Evolutionary conservation across 2,888 invertebrate genomes (phyloP).

Genomic region (Temnothorax rugatulus): DNA sequence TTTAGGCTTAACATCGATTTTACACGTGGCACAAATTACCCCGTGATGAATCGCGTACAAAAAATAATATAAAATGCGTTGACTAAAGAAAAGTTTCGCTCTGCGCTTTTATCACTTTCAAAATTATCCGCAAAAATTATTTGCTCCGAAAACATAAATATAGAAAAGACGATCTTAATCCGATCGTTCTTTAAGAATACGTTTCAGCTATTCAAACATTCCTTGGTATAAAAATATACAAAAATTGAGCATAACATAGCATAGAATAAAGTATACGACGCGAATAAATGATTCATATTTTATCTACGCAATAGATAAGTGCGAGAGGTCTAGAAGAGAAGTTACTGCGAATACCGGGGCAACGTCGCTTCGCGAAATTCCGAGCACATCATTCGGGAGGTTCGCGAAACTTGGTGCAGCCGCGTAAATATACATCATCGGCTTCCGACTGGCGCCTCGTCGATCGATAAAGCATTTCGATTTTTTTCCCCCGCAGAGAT

Average conservation of each 20-base stretch:
- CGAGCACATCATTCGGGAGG: slow-evolving; percentile 49
- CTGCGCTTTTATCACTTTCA: background rate
- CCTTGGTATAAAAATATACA: background rate
- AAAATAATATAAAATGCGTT: background rate
- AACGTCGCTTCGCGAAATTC: slow-evolving; percentile 30
- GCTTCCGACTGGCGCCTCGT: background rate
- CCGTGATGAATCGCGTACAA: background rate
- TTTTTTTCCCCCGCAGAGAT: slow-evolving; percentile 18
- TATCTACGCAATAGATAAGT: slow-evolving; percentile 20
- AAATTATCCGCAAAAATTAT: background rate
- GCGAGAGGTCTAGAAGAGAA: slow-evolving; percentile 18
- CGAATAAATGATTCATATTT: slow-evolving; percentile 16
- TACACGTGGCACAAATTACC: background rate
- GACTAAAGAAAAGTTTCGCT: background rate
- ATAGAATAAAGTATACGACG: background rate
- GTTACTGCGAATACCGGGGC: slow-evolving; percentile 18
- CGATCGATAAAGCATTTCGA: slow-evolving; percentile 52
- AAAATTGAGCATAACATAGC: background rate
- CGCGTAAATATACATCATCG: slow-evolving; percentile 43
- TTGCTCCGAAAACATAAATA: background rate
- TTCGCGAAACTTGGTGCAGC: slow-evolving; percentile 42
- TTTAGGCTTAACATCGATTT: slow-evolving; percentile 8
- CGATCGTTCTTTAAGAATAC: background rate
- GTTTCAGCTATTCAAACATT: background rate
- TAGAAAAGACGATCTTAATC: no score